Conservation (phyloP, 2,888 invertebrate species). For the Melitaea athalia region DNA sequence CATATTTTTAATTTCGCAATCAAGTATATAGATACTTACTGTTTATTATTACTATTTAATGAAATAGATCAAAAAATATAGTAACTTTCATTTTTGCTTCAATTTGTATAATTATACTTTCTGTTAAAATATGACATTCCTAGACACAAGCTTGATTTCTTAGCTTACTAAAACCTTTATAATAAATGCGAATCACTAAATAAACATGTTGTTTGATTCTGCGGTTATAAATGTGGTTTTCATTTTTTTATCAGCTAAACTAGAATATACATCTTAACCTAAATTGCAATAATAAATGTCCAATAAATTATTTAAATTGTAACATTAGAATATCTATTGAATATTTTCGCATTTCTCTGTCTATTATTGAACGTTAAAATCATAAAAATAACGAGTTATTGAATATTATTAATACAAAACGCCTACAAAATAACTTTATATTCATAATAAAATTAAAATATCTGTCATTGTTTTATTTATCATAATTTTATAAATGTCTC, state of each 20-base stretch:
- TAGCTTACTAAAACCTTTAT: constrained; percentile 23
- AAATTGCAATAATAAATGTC: constrained; percentile 29
- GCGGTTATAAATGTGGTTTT: constrained; percentile 22
- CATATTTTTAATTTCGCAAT: too few species aligned
- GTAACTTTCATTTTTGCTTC: neutral
- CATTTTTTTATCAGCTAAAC: constrained; percentile 23
- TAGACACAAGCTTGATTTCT: constrained; percentile 25
- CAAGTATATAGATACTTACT: too few species aligned
- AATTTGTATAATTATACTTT: neutral
- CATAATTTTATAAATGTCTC: neutral
- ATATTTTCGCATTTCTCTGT: constrained; percentile 14
- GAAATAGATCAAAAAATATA: too few species aligned
- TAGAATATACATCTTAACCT: constrained; percentile 23
- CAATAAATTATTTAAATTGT: constrained; percentile 21
- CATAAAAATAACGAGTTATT: constrained; percentile 3
- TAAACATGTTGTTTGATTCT: constrained; percentile 24
- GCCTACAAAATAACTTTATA: constrained; percentile 5
- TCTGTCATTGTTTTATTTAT: neutral
- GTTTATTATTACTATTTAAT: too few species aligned
- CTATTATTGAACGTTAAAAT: constrained; percentile 1
- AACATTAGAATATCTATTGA: constrained; percentile 20
- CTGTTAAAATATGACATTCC: constrained; percentile 5
- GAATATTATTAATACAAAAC: neutral
- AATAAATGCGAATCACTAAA: constrained; percentile 22
- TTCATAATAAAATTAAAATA: neutral